phyloP scores from a whole-genome alignment of 1,140 invertebrate species.

The Chironomus striatipennis region DNA sequence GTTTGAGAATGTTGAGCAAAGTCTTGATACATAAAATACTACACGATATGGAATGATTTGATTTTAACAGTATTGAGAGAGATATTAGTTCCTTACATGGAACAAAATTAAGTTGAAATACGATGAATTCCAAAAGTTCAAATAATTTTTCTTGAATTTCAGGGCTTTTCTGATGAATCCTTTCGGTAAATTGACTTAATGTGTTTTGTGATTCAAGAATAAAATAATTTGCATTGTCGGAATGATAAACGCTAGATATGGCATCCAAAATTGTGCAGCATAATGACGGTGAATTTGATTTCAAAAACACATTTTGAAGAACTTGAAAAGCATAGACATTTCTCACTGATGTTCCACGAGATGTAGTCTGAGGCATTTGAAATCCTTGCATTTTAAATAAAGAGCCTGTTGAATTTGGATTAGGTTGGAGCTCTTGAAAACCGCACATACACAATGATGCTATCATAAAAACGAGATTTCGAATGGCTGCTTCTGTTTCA shows the following conservation, averaged over 20 bases:
- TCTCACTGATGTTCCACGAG: conserved; percentile 77
- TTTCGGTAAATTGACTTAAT: conserved; percentile 90
- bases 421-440: conserved; percentile 77
- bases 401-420: conserved; percentile 73
- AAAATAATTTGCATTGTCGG: conserved; percentile 98
- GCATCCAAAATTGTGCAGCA: conserved; percentile 89
- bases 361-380: conserved; percentile 78
- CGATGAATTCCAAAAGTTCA: conserved; percentile 90
- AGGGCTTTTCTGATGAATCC: conserved; percentile 79
- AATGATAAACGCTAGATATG: conserved; percentile 93
- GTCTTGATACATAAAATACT: conserved; percentile 85
- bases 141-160: conserved; percentile 96
- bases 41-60: conserved; percentile 65
- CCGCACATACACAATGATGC: conserved; percentile 91
- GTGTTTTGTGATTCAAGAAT: conserved; percentile 95
- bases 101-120: conserved; percentile 96
- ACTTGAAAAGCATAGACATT: conserved; percentile 96
- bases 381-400: conserved; percentile 92
- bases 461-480: conserved; percentile 87
- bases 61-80: conserved; percentile 84
- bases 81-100: conserved; percentile 98
- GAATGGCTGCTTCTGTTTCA: conserved; percentile 79
- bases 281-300: conserved; percentile 73
- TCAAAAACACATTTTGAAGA: conserved; percentile 86
- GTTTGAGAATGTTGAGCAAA: conserved; percentile 77